phyloP scores from a whole-genome alignment of 30 jellyfish, hydroid and myxozoan species.

The Aurelia aurita complex sp. Pacific region DNA sequence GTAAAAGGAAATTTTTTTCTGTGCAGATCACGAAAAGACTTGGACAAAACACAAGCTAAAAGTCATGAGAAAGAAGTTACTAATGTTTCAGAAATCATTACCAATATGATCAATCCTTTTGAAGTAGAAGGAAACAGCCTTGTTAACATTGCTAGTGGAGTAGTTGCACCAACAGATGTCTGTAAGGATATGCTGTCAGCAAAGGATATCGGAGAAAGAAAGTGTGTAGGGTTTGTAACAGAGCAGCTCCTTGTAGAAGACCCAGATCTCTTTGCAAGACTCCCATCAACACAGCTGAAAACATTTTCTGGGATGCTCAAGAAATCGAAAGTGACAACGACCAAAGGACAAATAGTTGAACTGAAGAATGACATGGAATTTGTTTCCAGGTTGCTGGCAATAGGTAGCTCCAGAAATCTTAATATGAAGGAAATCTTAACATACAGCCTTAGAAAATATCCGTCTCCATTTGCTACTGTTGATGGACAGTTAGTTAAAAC shows the following conservation, averaged over 20 bases:
- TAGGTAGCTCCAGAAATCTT: constrained; percentile 26
- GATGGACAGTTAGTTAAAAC: constrained; percentile 31
- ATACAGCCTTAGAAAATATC: constrained; percentile 17
- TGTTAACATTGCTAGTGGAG: constrained; percentile 51
- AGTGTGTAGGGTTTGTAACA: constrained; percentile 6
- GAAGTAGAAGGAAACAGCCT: constrained; percentile 12
- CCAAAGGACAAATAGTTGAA: constrained; percentile 27
- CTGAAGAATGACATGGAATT: constrained; percentile 6
- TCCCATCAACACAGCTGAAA: background rate
- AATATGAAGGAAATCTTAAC: constrained; percentile 28
- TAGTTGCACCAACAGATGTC: constrained; percentile 26
- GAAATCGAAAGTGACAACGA: constrained; percentile 3
- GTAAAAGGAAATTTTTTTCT: no score
- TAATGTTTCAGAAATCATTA: constrained; percentile 8
- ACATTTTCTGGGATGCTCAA: constrained; percentile 2
- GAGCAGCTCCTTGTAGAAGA: background rate
- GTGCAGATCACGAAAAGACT: constrained; percentile 45
- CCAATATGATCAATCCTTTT: constrained; percentile 40
- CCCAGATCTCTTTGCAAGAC: no score
- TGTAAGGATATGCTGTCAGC: constrained; percentile 31
- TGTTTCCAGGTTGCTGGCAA: constrained; percentile 18
- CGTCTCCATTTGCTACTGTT: constrained; percentile 35
- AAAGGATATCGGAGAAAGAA: constrained; percentile 34
- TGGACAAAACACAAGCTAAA: constrained; percentile 22
- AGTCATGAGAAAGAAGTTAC: constrained; percentile 4